These are phyloP conservation scores for Drosophila nigromelanica DNA, from an alignment of 1,140 invertebrate genomes.

Conservation along the genomic window DNA sequence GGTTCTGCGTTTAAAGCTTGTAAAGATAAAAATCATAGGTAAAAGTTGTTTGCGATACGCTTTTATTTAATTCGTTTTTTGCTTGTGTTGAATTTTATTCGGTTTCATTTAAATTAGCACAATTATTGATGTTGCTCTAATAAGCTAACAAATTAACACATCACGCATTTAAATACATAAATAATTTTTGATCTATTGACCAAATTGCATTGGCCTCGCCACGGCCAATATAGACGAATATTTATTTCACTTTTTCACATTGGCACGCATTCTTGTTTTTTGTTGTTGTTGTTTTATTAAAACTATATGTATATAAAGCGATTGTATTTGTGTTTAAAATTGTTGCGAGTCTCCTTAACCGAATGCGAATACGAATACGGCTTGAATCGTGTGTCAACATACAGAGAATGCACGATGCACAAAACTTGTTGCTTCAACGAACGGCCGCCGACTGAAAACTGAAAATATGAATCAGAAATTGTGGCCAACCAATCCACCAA, in stretches of 20 bases:
- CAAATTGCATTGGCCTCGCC: slow-evolving; percentile 30
- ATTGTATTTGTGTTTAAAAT: slow-evolving; percentile 31
- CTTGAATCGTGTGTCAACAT: slow-evolving; percentile 6
- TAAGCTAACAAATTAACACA: slow-evolving; percentile 34
- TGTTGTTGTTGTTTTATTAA: slow-evolving; percentile 24
- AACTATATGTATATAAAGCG: slow-evolving; percentile 7
- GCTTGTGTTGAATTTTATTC: slow-evolving; percentile 24
- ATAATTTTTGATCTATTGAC: slow-evolving; percentile 19
- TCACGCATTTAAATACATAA: slow-evolving; percentile 16
- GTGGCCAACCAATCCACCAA: slow-evolving; percentile 21
- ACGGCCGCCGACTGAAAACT: slow-evolving; percentile 57
- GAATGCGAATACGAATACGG: slow-evolving; percentile 10
- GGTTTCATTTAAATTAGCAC: slow-evolving; percentile 63
- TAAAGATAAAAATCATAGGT: slow-evolving; percentile 62
- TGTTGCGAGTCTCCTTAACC: slow-evolving; percentile 44
- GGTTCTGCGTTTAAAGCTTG: slow-evolving; percentile 62
- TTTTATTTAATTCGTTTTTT: slow-evolving; percentile 33
- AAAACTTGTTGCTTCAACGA: slow-evolving; percentile 65
- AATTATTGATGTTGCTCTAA: slow-evolving; percentile 26
- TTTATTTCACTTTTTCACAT: slow-evolving; percentile 60
- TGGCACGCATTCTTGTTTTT: slow-evolving; percentile 32
- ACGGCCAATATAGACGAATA: background rate
- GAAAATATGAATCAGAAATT: slow-evolving; percentile 53
- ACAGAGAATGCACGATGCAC: slow-evolving; percentile 44
- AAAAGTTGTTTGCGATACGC: slow-evolving; percentile 76